Conservation (phyloP, 2,113 vertebrate genomes). For the Alexandromys fortis region DNA sequence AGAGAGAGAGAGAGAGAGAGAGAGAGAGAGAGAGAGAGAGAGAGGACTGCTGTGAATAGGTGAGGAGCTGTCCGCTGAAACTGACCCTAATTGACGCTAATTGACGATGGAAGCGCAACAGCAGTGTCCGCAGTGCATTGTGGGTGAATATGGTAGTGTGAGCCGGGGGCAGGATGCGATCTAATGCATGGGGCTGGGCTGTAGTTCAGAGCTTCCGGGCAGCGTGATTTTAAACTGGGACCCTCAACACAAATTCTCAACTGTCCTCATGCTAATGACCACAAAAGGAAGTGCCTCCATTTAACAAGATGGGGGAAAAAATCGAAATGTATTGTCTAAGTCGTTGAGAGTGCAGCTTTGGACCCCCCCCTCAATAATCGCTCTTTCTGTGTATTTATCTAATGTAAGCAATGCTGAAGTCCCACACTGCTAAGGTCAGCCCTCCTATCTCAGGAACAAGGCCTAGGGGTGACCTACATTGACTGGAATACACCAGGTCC, state of each 20-base stretch:
- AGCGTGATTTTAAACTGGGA: background rate
- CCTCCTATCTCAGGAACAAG: conserved; percentile 33
- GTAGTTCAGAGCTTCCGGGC: background rate
- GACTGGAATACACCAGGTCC: background rate
- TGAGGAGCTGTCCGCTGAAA: background rate
- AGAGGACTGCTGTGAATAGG: background rate
- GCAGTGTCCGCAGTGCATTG: background rate
- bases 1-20: too few relatives aligned
- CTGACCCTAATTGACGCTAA: background rate
- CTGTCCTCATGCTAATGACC: background rate
- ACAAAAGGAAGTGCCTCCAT: background rate
- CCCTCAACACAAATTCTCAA: background rate
- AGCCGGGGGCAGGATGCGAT: background rate
- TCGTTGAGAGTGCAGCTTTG: background rate
- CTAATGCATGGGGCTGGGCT: too few relatives aligned
- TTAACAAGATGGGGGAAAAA: background rate
- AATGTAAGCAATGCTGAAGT: background rate
- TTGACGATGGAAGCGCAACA: background rate
- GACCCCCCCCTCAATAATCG: background rate
- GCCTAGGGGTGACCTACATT: background rate
- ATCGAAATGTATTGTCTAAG: background rate
- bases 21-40: too few relatives aligned
- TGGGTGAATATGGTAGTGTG: background rate
- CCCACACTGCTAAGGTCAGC: background rate
- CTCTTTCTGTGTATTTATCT: background rate